Evolutionary conservation across 1,140 invertebrate genomes (phyloP).

Genomic region (Penaeus japonicus): DNA sequence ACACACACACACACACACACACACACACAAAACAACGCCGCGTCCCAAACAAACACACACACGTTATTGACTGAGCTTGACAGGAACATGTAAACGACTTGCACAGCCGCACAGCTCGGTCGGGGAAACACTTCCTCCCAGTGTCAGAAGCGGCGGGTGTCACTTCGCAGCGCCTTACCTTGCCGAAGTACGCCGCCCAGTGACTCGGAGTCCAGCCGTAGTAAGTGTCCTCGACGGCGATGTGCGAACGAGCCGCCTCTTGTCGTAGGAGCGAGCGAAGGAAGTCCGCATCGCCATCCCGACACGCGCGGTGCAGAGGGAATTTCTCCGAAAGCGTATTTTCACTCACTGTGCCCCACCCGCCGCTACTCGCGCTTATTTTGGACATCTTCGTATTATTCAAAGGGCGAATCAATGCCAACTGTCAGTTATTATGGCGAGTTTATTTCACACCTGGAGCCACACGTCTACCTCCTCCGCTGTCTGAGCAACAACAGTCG

Average conservation of each 20-base stretch:
- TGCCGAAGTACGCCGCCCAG: slow-evolving; percentile 47
- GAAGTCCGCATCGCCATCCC: slow-evolving; percentile 27
- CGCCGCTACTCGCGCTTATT: background rate
- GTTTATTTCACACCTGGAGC: too few species aligned
- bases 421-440: too few species aligned
- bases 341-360: slow-evolving; percentile 45
- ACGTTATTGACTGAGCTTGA: background rate
- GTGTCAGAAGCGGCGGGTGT: background rate
- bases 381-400: too few species aligned
- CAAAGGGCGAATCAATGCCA: too few species aligned
- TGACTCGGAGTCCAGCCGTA: slow-evolving; percentile 47
- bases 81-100: background rate
- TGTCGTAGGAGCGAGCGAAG: slow-evolving; percentile 6
- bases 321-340: slow-evolving; percentile 27
- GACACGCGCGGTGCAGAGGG: slow-evolving; percentile 37
- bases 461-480: too few species aligned
- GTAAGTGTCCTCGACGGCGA: slow-evolving; percentile 44
- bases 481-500: too few species aligned
- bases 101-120: background rate
- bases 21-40: background rate
- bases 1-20: too few species aligned
- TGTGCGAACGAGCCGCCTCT: slow-evolving; percentile 23
- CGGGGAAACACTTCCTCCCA: background rate
- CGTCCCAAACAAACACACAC: background rate
- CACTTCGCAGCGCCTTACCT: background rate